Evolutionary conservation across 1,140 invertebrate genomes (phyloP), one percentile per base, ranked within the genome.

Genomic region (Wiebesia pumilae): DNA sequence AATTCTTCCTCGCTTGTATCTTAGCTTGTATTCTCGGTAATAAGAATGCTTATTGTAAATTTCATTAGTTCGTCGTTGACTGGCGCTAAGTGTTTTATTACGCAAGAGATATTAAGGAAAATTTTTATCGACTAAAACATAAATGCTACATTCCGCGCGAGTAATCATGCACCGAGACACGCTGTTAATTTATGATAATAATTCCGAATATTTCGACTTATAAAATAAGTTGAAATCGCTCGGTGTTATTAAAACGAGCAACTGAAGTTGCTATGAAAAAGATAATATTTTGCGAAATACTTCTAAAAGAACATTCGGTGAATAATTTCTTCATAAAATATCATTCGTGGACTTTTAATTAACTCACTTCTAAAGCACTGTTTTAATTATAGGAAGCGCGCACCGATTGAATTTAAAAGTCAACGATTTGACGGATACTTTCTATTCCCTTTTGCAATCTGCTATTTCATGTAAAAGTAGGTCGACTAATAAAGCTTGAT

Each of bases 361-460:
- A 33, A 38, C 69, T 71, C 7, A 38, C 21, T 71, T 19, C 3
- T 3, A 35, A 62, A 71, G 69, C 40, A 71, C 33, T 33, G 19
- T 71, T 71, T 71, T 24, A 71, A 38, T 38, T 71, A 71, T 71
- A 16, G 69, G 33, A 38, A 71, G 33, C 33, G 40, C 33, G 33
- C 69, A 71, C 2, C 19, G 35, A 71, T 33, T 38, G 16, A 35
- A 30, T 38, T 71, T 71, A 35, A 69, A 71, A 73, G 69, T 12
- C 69, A 40, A 73, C 40, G 69, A 73, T 73, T 73, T 40, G 30
- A 73, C 69, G 40, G 19, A 73, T 40, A 73, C 33, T 40, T 73
- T 33, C n/a, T 69, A 69, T 33, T 69, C 65, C 2, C 33, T 69
- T 69, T 69, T 33, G 58, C 14, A 62, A 62, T 54, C 58, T 27